A percentile compares a stretch with the other conserved stretches of the same genome.
phyloP scores from a whole-genome alignment of 2,888 invertebrate species.

The Archips crataeganus region DNA sequence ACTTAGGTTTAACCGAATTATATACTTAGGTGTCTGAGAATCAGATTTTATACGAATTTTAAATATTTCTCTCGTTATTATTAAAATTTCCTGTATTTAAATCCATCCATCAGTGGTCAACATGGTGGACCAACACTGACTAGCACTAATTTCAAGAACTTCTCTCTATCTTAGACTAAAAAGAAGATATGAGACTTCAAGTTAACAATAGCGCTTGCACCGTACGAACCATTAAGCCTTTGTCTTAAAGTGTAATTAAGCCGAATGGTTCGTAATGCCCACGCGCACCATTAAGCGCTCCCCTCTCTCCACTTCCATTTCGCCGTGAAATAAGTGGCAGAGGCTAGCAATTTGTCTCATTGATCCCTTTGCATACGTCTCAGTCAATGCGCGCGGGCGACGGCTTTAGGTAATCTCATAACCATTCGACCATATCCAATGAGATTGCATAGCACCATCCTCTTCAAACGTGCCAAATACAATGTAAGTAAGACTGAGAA shows the following conservation, averaged over 20 bases:
- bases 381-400: slow-evolving; percentile 71
- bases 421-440: slow-evolving; percentile 34
- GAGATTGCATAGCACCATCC: slow-evolving; percentile 23
- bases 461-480: slow-evolving; percentile 3
- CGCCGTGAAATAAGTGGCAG: slow-evolving; percentile 74
- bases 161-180: neutral
- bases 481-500: slow-evolving; percentile 8
- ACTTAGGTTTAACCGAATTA: too few species aligned
- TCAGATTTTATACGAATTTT: too few species aligned
- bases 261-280: slow-evolving; percentile 65
- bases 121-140: too few species aligned
- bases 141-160: neutral
- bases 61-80: too few species aligned
- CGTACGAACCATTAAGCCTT: slow-evolving; percentile 47
- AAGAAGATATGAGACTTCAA: neutral
- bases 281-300: slow-evolving; percentile 70
- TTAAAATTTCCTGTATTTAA: too few species aligned
- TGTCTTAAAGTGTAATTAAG: slow-evolving; percentile 63
- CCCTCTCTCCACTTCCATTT: slow-evolving; percentile 55
- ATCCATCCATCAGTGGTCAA: too few species aligned
- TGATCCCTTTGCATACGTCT: slow-evolving; percentile 82
- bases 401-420: slow-evolving; percentile 41
- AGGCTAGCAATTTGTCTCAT: slow-evolving; percentile 77
- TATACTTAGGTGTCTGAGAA: too few species aligned
- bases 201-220: slow-evolving; percentile 16